Conservation (phyloP, 2,888 invertebrate species). For the Ennomos erosarius region DNA sequence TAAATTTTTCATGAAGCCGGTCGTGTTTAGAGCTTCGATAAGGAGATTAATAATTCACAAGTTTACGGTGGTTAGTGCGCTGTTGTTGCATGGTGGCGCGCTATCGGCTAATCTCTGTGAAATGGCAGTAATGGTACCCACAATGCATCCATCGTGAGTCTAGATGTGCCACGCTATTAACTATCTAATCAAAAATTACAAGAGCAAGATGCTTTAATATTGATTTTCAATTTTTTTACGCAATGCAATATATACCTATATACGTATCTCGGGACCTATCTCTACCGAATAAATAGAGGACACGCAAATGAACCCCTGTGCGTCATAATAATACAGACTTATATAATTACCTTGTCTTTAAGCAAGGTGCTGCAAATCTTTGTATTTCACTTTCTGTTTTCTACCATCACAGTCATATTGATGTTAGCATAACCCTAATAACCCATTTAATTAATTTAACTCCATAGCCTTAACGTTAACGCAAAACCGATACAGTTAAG, state of each 20-base stretch:
- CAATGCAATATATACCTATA: too few species aligned
- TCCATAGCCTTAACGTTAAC: conserved; percentile 9
- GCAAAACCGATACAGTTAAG: conserved; percentile 11
- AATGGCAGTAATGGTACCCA: conserved; percentile 56
- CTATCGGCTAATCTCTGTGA: conserved; percentile 72
- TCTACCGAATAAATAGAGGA: too few species aligned
- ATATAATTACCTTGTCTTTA: too few species aligned
- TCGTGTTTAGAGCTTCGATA: conserved; percentile 74
- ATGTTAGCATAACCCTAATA: too few species aligned
- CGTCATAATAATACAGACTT: too few species aligned
- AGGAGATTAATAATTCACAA: conserved; percentile 83
- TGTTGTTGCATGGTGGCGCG: conserved; percentile 73
- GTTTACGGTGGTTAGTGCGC: conserved; percentile 81
- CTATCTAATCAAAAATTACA: background rate
- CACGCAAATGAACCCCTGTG: too few species aligned
- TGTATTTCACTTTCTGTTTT: too few species aligned
- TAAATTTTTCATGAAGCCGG: conserved; percentile 78
- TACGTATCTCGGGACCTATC: too few species aligned
- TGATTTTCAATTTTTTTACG: too few species aligned
- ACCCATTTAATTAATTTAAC: conserved; percentile 3
- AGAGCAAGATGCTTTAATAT: too few species aligned
- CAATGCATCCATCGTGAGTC: conserved; percentile 53
- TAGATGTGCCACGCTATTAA: conserved; percentile 34
- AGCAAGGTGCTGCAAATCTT: too few species aligned
- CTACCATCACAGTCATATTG: too few species aligned